Evolutionary conservation across 1,140 invertebrate genomes (phyloP).

Genomic region (Panagrolaimus sp.): DNA sequence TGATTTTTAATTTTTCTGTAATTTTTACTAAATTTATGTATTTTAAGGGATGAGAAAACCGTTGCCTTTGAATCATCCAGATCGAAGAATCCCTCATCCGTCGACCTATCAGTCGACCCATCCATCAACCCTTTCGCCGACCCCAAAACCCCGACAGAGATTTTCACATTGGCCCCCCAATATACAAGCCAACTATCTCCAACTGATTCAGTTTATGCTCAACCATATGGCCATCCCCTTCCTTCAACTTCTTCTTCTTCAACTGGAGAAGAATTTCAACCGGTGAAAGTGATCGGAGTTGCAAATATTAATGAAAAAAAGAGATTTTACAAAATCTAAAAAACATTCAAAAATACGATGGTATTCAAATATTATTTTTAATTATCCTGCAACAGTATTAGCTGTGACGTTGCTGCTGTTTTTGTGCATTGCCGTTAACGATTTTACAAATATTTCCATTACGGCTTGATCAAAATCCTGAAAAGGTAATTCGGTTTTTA

Average conservation of each 20-base stretch:
- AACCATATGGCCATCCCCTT: not conserved
- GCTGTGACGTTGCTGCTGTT: slow-evolving; percentile 27
- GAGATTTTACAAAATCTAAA: too few relatives aligned
- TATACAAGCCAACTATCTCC: not conserved
- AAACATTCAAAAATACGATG: not conserved
- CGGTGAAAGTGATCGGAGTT: not conserved
- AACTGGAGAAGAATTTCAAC: not conserved
- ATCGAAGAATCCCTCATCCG: too few relatives aligned
- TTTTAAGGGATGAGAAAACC: too few relatives aligned
- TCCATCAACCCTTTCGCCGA: not conserved
- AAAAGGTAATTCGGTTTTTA: slow-evolving; percentile 38
- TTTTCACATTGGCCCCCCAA: not conserved
- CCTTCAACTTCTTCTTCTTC: too few relatives aligned
- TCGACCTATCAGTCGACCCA: not conserved
- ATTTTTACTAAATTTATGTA: too few relatives aligned
- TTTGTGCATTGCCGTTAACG: slow-evolving; percentile 29
- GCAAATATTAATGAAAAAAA: not conserved
- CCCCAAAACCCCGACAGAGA: not conserved
- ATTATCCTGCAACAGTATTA: slow-evolving; percentile 16
- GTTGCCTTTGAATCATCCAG: too few relatives aligned
- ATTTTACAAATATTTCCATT: slow-evolving; percentile 40
- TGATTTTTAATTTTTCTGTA: not conserved
- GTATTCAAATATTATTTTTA: slow-evolving; percentile 29
- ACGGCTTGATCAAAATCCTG: slow-evolving; percentile 44
- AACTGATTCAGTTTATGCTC: not conserved